phyloP scores from a whole-genome alignment of 2,113 vertebrate species.

The Puma concolor region DNA sequence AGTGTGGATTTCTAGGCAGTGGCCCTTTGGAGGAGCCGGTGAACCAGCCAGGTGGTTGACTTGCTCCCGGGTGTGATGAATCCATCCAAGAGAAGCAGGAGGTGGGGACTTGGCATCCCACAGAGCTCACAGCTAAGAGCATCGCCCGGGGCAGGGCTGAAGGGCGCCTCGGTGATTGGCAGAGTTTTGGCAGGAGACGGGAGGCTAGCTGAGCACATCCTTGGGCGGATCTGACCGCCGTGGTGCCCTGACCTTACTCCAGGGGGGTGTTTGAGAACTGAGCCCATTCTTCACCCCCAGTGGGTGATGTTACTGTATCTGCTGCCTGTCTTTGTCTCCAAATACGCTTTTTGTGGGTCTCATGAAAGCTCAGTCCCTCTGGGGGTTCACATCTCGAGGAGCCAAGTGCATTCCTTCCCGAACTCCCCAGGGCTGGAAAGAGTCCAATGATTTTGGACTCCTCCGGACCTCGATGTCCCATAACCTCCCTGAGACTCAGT shows the following conservation, averaged over 20 bases:
- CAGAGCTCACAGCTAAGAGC: not conserved
- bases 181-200: no score
- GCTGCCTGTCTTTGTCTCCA: not conserved
- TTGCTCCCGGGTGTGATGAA: not conserved
- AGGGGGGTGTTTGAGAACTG: not conserved
- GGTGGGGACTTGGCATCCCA: accelerated
- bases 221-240: not conserved
- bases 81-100: not conserved
- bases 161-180: no score
- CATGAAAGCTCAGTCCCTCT: not conserved
- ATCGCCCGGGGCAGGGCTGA: no score
- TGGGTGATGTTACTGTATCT: not conserved
- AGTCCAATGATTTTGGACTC: not conserved
- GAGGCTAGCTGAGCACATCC: not conserved
- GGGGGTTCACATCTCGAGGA: not conserved
- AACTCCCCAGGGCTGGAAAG: not conserved
- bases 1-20: not conserved
- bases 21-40: not conserved
- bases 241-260: not conserved
- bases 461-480: not conserved
- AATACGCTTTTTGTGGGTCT: not conserved
- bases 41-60: not conserved
- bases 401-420: not conserved
- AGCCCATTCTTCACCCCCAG: not conserved
- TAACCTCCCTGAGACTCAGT: not conserved